Conservation (phyloP, 2,797 vertebrate species). For the Cetoscarus ocellatus region DNA sequence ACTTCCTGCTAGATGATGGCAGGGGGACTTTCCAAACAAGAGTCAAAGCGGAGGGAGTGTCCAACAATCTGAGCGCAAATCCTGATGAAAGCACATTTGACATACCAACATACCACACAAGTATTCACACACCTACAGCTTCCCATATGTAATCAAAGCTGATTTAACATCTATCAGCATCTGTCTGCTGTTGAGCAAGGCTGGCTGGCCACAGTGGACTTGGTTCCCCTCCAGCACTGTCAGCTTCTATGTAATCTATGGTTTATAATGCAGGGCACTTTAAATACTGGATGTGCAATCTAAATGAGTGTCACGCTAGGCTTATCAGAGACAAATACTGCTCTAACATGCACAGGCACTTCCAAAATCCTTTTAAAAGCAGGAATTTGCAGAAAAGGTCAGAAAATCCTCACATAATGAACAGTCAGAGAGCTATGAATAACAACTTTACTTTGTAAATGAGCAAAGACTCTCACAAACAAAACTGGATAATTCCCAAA, state of each 20-base stretch:
- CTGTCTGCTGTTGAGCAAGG: slow-evolving; percentile 52
- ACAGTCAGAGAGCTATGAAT: slow-evolving; percentile 4
- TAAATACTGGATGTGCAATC: slow-evolving; percentile 46
- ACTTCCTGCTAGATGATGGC: slow-evolving; percentile 64
- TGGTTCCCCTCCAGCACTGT: slow-evolving; percentile 56
- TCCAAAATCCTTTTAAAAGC: slow-evolving; percentile 27
- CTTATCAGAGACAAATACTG: slow-evolving; percentile 26
- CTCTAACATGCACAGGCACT: slow-evolving; percentile 30
- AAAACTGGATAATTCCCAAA: slow-evolving; percentile 8
- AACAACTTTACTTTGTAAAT: not conserved
- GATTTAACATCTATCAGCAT: slow-evolving; percentile 67
- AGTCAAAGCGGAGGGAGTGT: slow-evolving; percentile 47
- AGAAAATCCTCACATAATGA: slow-evolving; percentile 33
- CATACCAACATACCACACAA: slow-evolving; percentile 22
- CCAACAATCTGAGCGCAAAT: slow-evolving; percentile 41
- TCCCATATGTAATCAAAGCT: slow-evolving; percentile 55
- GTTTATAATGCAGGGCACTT: slow-evolving; percentile 58
- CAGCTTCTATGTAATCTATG: slow-evolving; percentile 63
- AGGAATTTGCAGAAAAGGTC: slow-evolving; percentile 35
- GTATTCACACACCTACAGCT: slow-evolving; percentile 12
- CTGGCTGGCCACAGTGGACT: slow-evolving; percentile 49
- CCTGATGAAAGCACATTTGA: slow-evolving; percentile 26
- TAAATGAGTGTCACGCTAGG: slow-evolving; percentile 45
- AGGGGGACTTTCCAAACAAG: slow-evolving; percentile 69
- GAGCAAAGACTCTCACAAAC: slow-evolving; percentile 5